Evolutionary conservation across 2,797 vertebrate species (phyloP).

Genomic region (Steatocranus sp.): DNA sequence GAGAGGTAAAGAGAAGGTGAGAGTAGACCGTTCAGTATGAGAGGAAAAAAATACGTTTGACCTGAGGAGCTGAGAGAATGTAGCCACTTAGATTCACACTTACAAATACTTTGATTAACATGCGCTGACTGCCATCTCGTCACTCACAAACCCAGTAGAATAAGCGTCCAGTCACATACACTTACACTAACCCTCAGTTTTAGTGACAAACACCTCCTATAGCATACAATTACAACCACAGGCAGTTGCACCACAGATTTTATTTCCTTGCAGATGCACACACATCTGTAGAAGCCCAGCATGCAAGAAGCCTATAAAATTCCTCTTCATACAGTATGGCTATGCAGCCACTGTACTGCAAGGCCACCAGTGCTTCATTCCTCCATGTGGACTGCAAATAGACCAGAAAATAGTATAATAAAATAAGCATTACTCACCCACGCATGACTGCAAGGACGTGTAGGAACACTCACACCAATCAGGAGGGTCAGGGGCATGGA

Average conservation of each 20-base stretch:
- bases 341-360: not conserved
- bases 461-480: not conserved
- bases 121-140: not conserved
- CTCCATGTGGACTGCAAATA: not conserved
- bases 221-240: not conserved
- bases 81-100: not conserved
- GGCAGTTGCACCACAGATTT: not conserved
- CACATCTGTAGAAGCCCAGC: not conserved
- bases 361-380: not conserved
- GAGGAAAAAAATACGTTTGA: not conserved
- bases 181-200: not conserved
- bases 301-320: not conserved
- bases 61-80: not conserved
- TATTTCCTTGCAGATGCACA: not conserved
- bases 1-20: not conserved
- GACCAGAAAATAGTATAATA: not conserved
- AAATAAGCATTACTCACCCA: not conserved
- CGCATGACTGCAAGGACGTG: not conserved
- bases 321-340: not conserved
- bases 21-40: not conserved
- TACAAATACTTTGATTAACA: not conserved
- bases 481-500: not conserved
- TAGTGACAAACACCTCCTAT: not conserved
- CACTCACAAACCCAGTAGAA: not conserved
- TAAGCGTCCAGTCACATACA: not conserved